These are phyloP conservation scores for Styela plicata DNA, from an alignment of 23 tunicate species.

Conservation along the genomic window DNA sequence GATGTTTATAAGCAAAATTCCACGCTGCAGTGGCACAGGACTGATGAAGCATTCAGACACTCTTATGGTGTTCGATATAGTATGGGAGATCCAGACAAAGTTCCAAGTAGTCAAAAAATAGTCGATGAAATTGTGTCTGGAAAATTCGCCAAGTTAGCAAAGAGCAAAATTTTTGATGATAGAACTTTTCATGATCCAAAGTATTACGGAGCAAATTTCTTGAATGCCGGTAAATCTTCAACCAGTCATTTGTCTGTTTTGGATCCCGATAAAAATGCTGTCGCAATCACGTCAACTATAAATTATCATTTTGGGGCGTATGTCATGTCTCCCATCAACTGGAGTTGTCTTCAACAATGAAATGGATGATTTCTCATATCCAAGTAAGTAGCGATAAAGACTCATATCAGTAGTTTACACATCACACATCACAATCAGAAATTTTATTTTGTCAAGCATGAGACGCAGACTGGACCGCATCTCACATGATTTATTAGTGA, in stretches of 20 bases:
- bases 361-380: conserved; percentile 49
- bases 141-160: not conserved
- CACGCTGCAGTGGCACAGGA: conserved; percentile 70
- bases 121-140: conserved; percentile 10
- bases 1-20: conserved; percentile 9
- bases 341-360: conserved; percentile 78
- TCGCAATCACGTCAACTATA: conserved; percentile 69
- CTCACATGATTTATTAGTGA: no score
- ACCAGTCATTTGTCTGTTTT: conserved; percentile 71
- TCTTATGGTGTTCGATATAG: conserved; percentile 40
- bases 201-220: conserved; percentile 50
- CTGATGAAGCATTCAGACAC: conserved; percentile 68
- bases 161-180: conserved; percentile 37
- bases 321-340: conserved; percentile 43
- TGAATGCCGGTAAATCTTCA: conserved; percentile 22
- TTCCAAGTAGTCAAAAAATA: conserved; percentile 2
- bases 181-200: conserved; percentile 43
- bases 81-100: conserved; percentile 54
- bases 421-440: no score
- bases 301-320: conserved; percentile 60
- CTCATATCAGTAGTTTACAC: no score
- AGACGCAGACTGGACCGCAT: no score
- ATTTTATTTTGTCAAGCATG: no score
- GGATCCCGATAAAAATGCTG: conserved; percentile 70
- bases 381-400: conserved; percentile 26